phyloP scores from a whole-genome alignment of 2,113 vertebrate species.

The Gracilinanus agilis region DNA sequence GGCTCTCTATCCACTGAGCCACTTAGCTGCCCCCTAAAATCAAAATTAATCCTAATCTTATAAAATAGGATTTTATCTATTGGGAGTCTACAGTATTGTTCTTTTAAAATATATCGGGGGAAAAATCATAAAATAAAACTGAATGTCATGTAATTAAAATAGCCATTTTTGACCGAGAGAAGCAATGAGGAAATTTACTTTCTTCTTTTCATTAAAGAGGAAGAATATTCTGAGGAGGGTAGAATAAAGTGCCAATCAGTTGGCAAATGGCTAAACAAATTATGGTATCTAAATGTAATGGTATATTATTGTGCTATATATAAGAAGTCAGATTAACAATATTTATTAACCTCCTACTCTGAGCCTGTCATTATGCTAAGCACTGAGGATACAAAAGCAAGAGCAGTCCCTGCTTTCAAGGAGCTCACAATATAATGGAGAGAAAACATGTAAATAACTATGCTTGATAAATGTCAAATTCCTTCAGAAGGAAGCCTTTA shows the following conservation, averaged over 20 bases:
- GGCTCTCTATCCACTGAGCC: no score
- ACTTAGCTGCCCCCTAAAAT: background rate
- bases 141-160: background rate
- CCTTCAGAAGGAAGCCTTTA: background rate
- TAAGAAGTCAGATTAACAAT: background rate
- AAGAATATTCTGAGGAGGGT: background rate
- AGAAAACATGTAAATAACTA: no score
- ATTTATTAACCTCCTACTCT: background rate
- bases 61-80: background rate
- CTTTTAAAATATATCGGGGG: background rate
- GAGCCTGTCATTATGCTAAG: no score
- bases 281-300: background rate
- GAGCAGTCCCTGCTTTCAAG: no score
- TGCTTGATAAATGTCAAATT: background rate
- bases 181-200: background rate
- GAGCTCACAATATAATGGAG: no score
- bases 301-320: background rate
- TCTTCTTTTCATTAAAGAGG: background rate
- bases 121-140: background rate
- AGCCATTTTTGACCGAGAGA: background rate
- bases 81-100: background rate
- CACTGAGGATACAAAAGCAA: no score
- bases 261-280: background rate
- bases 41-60: background rate
- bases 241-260: background rate